Conservation (phyloP, 2,113 vertebrate species). For the Gallinago media region DNA sequence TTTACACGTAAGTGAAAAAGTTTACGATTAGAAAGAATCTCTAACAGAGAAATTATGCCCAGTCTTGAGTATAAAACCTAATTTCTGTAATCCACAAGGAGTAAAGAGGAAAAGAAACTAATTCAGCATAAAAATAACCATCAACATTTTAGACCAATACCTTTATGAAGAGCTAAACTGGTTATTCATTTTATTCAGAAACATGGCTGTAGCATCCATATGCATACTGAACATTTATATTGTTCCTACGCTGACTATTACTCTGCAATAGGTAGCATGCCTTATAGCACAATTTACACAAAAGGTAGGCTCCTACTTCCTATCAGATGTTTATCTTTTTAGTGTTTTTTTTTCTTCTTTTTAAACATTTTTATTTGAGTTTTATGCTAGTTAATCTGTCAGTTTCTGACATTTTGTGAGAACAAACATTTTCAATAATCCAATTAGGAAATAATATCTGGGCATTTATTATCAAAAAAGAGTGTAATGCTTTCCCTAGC, state of each 20-base stretch:
- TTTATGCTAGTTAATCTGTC: background rate
- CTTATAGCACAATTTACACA: background rate
- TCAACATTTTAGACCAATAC: background rate
- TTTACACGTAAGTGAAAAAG: background rate
- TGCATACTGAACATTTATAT: background rate
- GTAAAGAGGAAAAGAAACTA: background rate
- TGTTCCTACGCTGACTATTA: background rate
- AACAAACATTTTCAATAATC: background rate
- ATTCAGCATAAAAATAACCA: background rate
- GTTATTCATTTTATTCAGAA: background rate
- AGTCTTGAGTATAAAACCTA: background rate
- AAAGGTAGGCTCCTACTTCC: background rate
- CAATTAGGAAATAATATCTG: background rate
- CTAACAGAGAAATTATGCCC: background rate
- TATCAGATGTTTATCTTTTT: background rate
- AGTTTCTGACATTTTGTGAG: background rate
- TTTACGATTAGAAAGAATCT: background rate
- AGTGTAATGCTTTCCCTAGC: background rate
- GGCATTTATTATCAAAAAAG: background rate
- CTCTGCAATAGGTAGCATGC: background rate
- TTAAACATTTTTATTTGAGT: background rate
- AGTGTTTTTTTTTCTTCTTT: background rate
- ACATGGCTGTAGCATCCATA: background rate
- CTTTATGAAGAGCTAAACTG: background rate
- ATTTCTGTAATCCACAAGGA: background rate